Percentiles rank a stretch among this genome's conserved stretches.
phyloP scores from a whole-genome alignment of 2,888 invertebrate genomes.

The Eucera pruinosa region DNA sequence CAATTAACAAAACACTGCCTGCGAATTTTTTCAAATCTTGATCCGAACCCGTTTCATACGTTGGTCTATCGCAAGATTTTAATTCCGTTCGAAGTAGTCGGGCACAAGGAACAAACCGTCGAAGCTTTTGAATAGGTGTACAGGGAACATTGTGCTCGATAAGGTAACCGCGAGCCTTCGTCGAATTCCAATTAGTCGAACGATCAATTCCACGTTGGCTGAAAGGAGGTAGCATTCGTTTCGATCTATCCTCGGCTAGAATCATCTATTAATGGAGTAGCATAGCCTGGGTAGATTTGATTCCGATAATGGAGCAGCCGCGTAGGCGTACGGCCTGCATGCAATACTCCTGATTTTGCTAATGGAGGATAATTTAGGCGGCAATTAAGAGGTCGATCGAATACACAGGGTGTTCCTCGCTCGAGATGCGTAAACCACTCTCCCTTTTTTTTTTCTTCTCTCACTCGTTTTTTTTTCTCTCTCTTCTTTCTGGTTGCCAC shows the following conservation, averaged over 20 bases:
- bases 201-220: slow-evolving; percentile 11
- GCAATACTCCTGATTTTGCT: slow-evolving; percentile 58
- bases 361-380: slow-evolving; percentile 60
- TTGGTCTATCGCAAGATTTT: too few relatives aligned
- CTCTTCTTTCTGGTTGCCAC: neutral
- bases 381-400: slow-evolving; percentile 56
- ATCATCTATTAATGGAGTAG: slow-evolving; percentile 56
- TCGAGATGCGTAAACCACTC: neutral
- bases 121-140: too few relatives aligned
- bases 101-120: too few relatives aligned
- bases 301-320: slow-evolving; percentile 59
- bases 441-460: neutral
- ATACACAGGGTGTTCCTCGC: slow-evolving; percentile 5
- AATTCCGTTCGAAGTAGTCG: too few relatives aligned
- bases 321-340: slow-evolving; percentile 38
- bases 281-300: slow-evolving; percentile 56
- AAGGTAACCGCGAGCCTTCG: slow-evolving; percentile 7
- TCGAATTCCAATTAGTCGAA: slow-evolving; percentile 17
- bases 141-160: neutral
- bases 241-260: slow-evolving; percentile 33
- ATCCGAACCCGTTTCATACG: too few relatives aligned
- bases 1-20: too few relatives aligned
- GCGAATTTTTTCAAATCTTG: too few relatives aligned
- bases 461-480: too few relatives aligned
- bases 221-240: slow-evolving; percentile 6